Conservation (phyloP, 2,113 vertebrate genomes). For the Xiphophorus couchianus region DNA sequence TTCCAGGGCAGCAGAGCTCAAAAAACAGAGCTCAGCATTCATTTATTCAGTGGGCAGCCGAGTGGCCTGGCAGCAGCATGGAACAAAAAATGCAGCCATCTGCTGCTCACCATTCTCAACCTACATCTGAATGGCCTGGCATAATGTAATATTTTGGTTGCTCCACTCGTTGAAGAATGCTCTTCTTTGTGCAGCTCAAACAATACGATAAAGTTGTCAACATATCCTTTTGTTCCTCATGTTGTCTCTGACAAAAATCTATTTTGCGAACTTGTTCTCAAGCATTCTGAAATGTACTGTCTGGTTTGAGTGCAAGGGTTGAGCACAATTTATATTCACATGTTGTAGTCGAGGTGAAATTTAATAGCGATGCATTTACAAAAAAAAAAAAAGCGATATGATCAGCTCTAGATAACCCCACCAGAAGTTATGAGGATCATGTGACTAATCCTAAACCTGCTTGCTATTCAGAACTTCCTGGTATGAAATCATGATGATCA, state of each 20-base stretch:
- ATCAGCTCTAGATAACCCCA: constrained; percentile 1
- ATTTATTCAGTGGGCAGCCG: constrained; percentile 43
- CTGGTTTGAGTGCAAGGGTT: too few relatives aligned
- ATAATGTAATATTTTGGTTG: background rate
- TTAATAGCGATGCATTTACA: background rate
- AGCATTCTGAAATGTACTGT: background rate
- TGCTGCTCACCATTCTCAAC: constrained; percentile 17
- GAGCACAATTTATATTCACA: background rate
- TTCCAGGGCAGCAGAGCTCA: constrained; percentile 59
- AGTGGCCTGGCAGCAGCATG: constrained; percentile 28
- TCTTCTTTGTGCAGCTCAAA: background rate
- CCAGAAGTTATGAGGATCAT: constrained; percentile 1
- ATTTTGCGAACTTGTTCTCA: background rate
- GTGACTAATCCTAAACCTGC: background rate
- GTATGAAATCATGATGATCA: background rate
- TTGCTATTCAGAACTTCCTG: constrained; percentile 1
- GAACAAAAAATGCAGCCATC: constrained; percentile 1
- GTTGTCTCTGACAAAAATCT: too few relatives aligned
- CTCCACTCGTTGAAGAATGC: background rate
- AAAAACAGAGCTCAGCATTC: constrained; percentile 69
- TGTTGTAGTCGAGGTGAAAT: background rate
- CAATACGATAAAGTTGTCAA: background rate
- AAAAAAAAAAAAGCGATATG: background rate
- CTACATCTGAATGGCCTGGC: background rate
- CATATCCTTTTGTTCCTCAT: background rate